A percentile compares a stretch with the other conserved stretches of the same genome.
phyloP scores from a whole-genome alignment of 2,113 vertebrate genomes.

The Ictidomys tridecemlineatus region DNA sequence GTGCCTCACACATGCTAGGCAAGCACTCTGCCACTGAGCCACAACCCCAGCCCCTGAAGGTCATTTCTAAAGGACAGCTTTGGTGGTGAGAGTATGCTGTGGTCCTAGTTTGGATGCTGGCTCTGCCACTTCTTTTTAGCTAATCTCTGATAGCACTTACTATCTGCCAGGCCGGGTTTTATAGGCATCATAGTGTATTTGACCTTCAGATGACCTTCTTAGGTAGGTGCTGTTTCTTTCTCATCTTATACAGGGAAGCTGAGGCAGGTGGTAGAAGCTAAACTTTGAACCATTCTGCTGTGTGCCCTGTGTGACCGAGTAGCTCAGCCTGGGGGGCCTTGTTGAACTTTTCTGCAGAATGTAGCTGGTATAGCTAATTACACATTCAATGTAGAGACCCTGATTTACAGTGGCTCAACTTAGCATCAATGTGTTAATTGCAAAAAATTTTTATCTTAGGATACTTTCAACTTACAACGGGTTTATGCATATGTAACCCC shows the following conservation, averaged over 20 bases:
- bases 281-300: fast-evolving
- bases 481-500: too few relatives aligned
- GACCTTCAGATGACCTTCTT: background rate
- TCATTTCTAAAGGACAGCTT: background rate
- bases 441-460: background rate
- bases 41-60: background rate
- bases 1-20: too few relatives aligned
- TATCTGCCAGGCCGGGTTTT: background rate
- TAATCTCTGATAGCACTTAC: background rate
- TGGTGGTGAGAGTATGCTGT: background rate
- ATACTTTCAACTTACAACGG: background rate
- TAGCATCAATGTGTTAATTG: background rate
- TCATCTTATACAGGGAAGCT: background rate
- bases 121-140: background rate
- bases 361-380: background rate
- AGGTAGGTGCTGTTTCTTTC: background rate
- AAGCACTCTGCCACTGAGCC: too few relatives aligned
- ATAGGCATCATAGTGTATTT: background rate
- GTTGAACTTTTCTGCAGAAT: too few relatives aligned
- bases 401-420: background rate
- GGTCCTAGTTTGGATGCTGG: background rate
- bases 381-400: background rate
- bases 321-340: background rate
- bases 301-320: background rate
- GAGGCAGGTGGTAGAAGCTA: too few relatives aligned